A percentile compares a stretch with the other conserved stretches of the same genome.
Evolutionary conservation across 2,797 vertebrate species (phyloP).

Genomic region (Syngnathus acus): DNA sequence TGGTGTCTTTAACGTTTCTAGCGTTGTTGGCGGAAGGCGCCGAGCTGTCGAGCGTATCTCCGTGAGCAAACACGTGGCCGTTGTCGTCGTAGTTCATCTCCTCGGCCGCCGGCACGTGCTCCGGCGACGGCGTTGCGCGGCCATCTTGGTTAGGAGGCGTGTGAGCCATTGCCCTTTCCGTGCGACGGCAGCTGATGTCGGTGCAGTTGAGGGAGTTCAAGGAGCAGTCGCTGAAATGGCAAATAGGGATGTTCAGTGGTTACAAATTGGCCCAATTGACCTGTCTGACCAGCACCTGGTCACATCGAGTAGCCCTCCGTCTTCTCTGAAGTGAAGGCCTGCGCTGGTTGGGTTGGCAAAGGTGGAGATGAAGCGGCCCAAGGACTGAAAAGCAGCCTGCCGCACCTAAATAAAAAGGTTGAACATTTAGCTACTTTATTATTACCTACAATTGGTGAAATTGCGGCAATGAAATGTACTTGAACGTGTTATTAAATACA

Average conservation of each 20-base stretch:
- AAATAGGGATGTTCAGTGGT: background rate
- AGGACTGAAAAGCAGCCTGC: conserved; percentile 87
- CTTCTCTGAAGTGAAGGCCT: conserved; percentile 77
- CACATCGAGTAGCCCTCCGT: conserved; percentile 69
- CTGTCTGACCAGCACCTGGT: conserved; percentile 56
- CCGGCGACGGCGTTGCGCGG: conserved; percentile 53
- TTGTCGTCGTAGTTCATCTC: conserved; percentile 44
- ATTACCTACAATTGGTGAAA: background rate
- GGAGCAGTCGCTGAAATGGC: conserved; percentile 52
- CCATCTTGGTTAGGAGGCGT: conserved; percentile 56
- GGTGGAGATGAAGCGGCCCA: conserved; percentile 87
- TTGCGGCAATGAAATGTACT: background rate
- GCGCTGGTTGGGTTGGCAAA: conserved; percentile 83
- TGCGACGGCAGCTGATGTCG: conserved; percentile 41
- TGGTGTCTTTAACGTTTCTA: conserved; percentile 40
- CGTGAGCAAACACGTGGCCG: conserved; percentile 21
- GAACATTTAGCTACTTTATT: background rate
- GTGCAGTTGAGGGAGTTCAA: conserved; percentile 54
- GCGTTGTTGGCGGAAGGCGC: conserved; percentile 22
- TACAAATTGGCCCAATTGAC: conserved; percentile 27
- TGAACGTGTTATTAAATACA: background rate
- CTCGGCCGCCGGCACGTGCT: conserved; percentile 34
- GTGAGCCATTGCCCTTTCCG: conserved; percentile 42
- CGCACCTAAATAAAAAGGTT: conserved; percentile 68
- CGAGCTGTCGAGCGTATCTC: conserved; percentile 16